phyloP scores from a whole-genome alignment of 2,888 invertebrate genomes.

The Argyresthia goedartella region DNA sequence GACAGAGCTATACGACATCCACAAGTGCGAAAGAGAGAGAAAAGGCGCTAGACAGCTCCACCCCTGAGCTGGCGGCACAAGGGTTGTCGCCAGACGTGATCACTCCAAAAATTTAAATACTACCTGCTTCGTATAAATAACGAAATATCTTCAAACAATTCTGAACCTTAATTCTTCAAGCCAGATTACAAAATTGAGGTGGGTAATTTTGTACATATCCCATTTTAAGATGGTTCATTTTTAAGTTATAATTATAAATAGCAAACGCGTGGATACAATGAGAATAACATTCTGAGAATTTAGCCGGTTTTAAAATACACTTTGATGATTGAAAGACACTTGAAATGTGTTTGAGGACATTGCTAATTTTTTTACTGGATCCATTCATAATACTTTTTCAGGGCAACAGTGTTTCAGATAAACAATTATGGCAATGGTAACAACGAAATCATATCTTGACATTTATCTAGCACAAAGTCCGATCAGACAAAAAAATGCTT shows the following conservation, averaged over 20 bases:
- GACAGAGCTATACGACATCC: slow-evolving; percentile 42
- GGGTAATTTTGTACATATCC: slow-evolving; percentile 14
- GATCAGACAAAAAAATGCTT: no score
- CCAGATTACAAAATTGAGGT: slow-evolving; percentile 17
- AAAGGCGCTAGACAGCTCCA: slow-evolving; percentile 49
- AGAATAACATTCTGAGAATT: slow-evolving; percentile 58
- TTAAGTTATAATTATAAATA: slow-evolving; percentile 64
- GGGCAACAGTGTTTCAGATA: no score
- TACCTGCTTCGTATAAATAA: slow-evolving; percentile 47
- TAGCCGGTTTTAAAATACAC: slow-evolving; percentile 47
- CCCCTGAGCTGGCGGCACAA: slow-evolving; percentile 54
- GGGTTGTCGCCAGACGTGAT: slow-evolving; percentile 66
- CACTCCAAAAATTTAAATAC: slow-evolving; percentile 53
- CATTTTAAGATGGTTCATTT: slow-evolving; percentile 25
- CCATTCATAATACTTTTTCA: no score
- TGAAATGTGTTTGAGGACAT: slow-evolving; percentile 38
- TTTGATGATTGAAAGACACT: slow-evolving; percentile 47
- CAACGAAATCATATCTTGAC: no score
- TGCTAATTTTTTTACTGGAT: slow-evolving; percentile 20
- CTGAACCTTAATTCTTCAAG: slow-evolving; percentile 30
- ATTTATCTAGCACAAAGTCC: no score
- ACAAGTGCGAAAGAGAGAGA: slow-evolving; percentile 35
- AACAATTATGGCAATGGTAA: no score
- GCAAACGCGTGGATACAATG: slow-evolving; percentile 61
- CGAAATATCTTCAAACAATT: slow-evolving; percentile 22